These are phyloP conservation scores for Spisula subtruncata DNA, from an alignment of 2,888 invertebrate genomes.

Conservation along the genomic window DNA sequence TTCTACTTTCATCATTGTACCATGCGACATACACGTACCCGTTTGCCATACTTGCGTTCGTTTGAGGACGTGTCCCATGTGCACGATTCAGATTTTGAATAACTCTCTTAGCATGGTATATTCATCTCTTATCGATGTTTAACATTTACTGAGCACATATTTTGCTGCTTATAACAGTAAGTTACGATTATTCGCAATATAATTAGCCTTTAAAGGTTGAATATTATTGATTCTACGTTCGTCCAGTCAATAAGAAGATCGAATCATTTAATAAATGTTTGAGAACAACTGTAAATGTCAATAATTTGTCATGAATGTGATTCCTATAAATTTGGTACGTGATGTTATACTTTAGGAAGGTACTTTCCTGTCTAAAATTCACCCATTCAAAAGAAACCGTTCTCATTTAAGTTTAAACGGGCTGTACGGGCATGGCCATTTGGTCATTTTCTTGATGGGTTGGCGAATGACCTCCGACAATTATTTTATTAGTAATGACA, in stretches of 20 bases:
- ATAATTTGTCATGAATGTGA: background rate
- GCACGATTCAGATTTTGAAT: background rate
- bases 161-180: background rate
- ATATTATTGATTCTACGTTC: background rate
- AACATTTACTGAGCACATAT: background rate
- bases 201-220: background rate
- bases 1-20: too few species aligned
- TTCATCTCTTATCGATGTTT: background rate
- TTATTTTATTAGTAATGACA: too few species aligned
- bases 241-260: background rate
- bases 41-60: background rate
- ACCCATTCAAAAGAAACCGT: too few species aligned
- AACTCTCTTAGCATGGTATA: background rate
- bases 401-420: too few species aligned
- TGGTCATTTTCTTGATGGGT: too few species aligned
- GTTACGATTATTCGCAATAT: background rate
- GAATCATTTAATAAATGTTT: slow-evolving; percentile 2
- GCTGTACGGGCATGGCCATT: too few species aligned
- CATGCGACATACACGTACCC: too few species aligned
- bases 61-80: background rate
- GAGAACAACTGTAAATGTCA: background rate
- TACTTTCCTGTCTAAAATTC: too few species aligned
- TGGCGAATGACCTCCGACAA: too few species aligned
- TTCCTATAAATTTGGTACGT: background rate
- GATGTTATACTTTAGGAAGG: background rate